Evolutionary conservation across 2,113 vertebrate species (phyloP), one percentile per base, ranked within the genome.

Genomic region (Paraplagusia blochii): DNA sequence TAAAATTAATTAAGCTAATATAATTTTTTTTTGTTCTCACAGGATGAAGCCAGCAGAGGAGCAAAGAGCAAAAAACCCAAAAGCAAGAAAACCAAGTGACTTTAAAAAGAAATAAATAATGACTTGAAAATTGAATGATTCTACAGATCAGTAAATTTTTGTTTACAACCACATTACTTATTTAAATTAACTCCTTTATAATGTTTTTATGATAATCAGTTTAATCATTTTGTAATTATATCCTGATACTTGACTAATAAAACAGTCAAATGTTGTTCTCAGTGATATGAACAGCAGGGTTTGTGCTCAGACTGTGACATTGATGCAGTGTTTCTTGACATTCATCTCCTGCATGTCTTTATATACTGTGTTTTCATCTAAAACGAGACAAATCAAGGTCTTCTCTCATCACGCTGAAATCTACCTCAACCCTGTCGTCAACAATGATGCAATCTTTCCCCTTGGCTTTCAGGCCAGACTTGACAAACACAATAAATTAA

Each of bases 21-120:
- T 72, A 13, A 1, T 57, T 44, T 39, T 54, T 36, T 77, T 34
- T 63, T 18, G n/a, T 34, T 38, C 57, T 76, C 48, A 62, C 84
- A 92, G 89, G 89, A 91, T 59, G 91, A 90, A 3, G 47, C 72
- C 22, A 43, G 62, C 62, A 90, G 83, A 5, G 89, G 85, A 63
- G 79, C 69, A 2, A 90, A 87, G 76, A 77, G 58, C 79, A 92
- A 86, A 63, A 89, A 54, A 66, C 54, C 80, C 42, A 90, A 88
- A 87, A 71, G 51, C 82, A 92, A 89, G 86, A 91, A 89, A 73
- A 69, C 74, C 6, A 92, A 88, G 73, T 92, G 70, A 91, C 54
- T 39, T 47, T 44, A 1, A 35, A 9, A 44, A 47, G 42, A 46
- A 14, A 36, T 38, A 8, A 0, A 48, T 5, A 39, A 7, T 39